Evolutionary conservation across 2,113 vertebrate species (phyloP).

Genomic region (Nicator chloris): DNA sequence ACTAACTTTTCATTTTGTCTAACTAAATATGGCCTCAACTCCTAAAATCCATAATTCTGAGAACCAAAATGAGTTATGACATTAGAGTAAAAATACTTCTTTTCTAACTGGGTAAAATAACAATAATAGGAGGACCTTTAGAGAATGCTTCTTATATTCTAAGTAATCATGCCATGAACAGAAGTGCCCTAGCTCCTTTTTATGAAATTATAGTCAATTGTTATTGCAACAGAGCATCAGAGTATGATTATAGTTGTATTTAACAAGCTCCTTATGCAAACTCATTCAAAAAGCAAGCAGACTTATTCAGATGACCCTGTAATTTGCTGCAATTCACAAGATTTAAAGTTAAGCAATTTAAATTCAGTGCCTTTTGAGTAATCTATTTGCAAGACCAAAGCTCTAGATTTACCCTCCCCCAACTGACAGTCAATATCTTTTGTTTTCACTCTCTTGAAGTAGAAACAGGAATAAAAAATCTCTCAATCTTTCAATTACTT

Average conservation of each 20-base stretch:
- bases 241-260: not conserved
- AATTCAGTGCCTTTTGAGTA: not conserved
- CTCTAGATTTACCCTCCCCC: not conserved
- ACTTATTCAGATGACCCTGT: not conserved
- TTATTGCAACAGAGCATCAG: not conserved
- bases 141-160: not conserved
- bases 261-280: not conserved
- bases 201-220: not conserved
- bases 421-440: not conserved
- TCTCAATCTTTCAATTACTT: not conserved
- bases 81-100: not conserved
- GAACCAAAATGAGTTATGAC: not conserved
- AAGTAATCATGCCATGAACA: not conserved
- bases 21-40: not conserved
- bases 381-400: not conserved
- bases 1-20: not conserved
- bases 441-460: not conserved
- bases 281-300: not conserved
- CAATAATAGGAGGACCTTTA: not conserved
- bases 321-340: not conserved
- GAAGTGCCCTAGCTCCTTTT: not conserved
- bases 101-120: not conserved
- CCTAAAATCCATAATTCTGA: not conserved
- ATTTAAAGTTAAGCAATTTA: not conserved
- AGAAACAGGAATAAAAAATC: not conserved